Base-by-base conservation (phyloP, 1,140 invertebrate genomes). In the Drosophila willistoni region DNA sequence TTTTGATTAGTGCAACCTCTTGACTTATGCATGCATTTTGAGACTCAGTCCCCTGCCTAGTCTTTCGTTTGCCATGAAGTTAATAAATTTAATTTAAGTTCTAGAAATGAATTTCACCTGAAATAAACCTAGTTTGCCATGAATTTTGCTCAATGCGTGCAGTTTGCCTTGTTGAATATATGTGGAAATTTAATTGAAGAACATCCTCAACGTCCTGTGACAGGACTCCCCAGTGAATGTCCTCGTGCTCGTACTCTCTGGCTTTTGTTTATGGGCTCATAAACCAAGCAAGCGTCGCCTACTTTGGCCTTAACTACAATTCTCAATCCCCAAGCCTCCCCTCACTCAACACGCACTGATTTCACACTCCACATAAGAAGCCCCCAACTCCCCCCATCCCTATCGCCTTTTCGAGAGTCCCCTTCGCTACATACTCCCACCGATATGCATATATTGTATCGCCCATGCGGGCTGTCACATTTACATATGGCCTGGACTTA, bases 1-100 rank as follows among this genome's bases (percentile, higher is more conserved):
- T 76, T 89, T 89, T 89, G 84, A 89, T 89, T 89, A 89, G 80
- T 80, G 73, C 84, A 79, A 69, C 65, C 57, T 76, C 77, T 59
- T 89, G 73, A 89, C 77, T 89, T 89, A 89, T 81, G 71, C 61
- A 80, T 89, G 77, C 84, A 83, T 75, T 89, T 71, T 59, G 68
- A 25, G 56, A 14, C 56, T 29, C 12, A 41, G 56, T 29, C 36
- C 36, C 22, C 10, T 66, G 44, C 75, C 67, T 77, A 59, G 84
- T 74, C 73, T 80, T 83, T 77, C 71, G 77, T 83, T 72, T 73
- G 72, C 55, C 56, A 64, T 36, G 64, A 66, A 70, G 79, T 89
- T 89, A 83, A 89, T 87, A 87, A 89, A 84, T 89, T 84, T 77
- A 80, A 65, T 41, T 7, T 6, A 62, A 77, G 63, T 55, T 60